These are phyloP conservation scores for Elmis aenea DNA, from an alignment of 2,888 invertebrate genomes.

Conservation along the genomic window DNA sequence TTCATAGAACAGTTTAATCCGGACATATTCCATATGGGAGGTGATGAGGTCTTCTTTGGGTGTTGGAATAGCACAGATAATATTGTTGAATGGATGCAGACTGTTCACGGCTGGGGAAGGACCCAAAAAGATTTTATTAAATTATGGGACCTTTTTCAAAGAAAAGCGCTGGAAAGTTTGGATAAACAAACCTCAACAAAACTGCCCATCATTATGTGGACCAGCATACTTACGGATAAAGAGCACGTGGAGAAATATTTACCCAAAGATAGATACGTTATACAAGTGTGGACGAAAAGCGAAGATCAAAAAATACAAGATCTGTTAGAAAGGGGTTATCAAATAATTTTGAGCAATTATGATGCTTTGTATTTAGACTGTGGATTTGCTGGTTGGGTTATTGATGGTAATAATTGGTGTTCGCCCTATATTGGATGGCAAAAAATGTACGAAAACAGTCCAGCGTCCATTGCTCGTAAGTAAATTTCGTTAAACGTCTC, in stretches of 20 bases:
- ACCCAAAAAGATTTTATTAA: conserved; percentile 55
- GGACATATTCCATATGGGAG: conserved; percentile 85
- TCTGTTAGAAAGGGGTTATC: conserved; percentile 67
- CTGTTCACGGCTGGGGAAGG: conserved; percentile 55
- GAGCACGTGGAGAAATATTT: conserved; percentile 61
- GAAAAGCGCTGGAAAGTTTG: conserved; percentile 56
- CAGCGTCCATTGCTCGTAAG: conserved; percentile 54
- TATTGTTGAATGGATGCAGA: conserved; percentile 66
- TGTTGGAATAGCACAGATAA: conserved; percentile 74
- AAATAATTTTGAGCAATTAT: conserved; percentile 78
- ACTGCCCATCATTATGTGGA: conserved; percentile 71
- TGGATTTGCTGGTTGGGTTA: conserved; percentile 79
- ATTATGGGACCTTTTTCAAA: conserved; percentile 73
- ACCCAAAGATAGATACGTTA: conserved; percentile 69
- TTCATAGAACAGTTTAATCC: conserved; percentile 67
- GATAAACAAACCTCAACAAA: conserved; percentile 51
- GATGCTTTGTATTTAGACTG: conserved; percentile 84
- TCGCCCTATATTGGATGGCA: conserved; percentile 89
- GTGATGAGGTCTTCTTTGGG: conserved; percentile 65
- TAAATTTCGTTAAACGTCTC: too few species aligned
- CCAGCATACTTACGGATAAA: conserved; percentile 69
- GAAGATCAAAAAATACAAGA: conserved; percentile 59
- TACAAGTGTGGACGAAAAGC: conserved; percentile 77
- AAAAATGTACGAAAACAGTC: conserved; percentile 74
- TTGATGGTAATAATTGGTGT: conserved; percentile 82